phyloP scores from a whole-genome alignment of 2,888 invertebrate species.

The Alviniconcha strummeri region DNA sequence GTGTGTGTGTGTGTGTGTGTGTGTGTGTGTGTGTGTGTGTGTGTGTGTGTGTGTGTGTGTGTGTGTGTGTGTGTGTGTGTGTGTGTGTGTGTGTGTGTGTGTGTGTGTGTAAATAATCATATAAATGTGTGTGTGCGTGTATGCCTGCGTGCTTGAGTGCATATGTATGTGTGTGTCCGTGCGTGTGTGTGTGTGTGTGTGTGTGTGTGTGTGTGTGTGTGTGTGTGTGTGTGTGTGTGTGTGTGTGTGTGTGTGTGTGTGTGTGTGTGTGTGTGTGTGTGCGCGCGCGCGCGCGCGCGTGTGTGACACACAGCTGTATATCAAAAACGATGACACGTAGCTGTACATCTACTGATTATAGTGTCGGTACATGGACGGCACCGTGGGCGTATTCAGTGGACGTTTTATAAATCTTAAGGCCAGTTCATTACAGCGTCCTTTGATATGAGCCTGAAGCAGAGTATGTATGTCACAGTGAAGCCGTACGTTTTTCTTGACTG shows the following conservation, averaged over 20 bases:
- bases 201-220: slow-evolving; percentile 10
- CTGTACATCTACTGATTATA: not conserved
- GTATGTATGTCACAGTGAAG: not conserved
- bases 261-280: not conserved
- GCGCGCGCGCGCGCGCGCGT: not conserved
- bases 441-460: not conserved
- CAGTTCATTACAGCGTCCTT: not conserved
- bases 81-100: too few species aligned
- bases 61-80: too few species aligned
- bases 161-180: too few species aligned
- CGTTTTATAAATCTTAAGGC: too few species aligned
- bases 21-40: too few species aligned
- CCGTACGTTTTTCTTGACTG: not conserved
- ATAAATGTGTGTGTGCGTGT: too few species aligned
- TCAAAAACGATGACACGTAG: too few species aligned
- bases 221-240: slow-evolving; percentile 3
- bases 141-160: too few species aligned
- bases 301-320: not conserved
- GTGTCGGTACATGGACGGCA: not conserved
- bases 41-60: too few species aligned
- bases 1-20: too few species aligned
- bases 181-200: slow-evolving; percentile 6
- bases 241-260: slow-evolving; percentile 2
- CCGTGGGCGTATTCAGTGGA: too few species aligned
- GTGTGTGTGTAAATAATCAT: too few species aligned